phyloP scores from a whole-genome alignment of 2,888 invertebrate species.

The Patella caerulea region DNA sequence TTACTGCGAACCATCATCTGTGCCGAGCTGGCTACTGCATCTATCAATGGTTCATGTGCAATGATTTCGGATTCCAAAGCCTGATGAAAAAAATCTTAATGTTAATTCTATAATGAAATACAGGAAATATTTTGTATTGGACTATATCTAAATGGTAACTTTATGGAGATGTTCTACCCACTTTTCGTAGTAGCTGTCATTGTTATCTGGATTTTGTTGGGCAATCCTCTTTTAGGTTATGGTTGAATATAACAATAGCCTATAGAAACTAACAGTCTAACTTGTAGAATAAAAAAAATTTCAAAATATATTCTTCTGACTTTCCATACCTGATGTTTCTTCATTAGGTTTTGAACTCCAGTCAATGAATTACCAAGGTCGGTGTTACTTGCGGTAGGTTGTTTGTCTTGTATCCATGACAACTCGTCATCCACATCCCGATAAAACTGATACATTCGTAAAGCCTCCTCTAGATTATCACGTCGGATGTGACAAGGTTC shows the following conservation, averaged over 20 bases:
- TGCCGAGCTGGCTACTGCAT: slow-evolving; percentile 82
- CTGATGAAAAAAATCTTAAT: slow-evolving; percentile 46
- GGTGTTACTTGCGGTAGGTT: slow-evolving; percentile 79
- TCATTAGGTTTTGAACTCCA: slow-evolving; percentile 89
- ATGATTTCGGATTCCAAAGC: slow-evolving; percentile 90
- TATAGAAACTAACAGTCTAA: too few species aligned
- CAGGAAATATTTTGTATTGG: too few species aligned
- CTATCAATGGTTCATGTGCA: slow-evolving; percentile 88
- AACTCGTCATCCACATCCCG: slow-evolving; percentile 94
- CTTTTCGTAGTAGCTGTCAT: too few species aligned
- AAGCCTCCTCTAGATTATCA: slow-evolving; percentile 93
- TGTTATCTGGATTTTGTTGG: too few species aligned
- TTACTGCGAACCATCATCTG: slow-evolving; percentile 85
- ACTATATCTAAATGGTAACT: too few species aligned
- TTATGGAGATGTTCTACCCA: too few species aligned
- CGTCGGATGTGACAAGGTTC: slow-evolving; percentile 92
- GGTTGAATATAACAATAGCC: not conserved
- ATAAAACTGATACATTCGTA: slow-evolving; percentile 88
- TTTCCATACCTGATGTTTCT: slow-evolving; percentile 84
- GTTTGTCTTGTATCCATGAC: slow-evolving; percentile 88
- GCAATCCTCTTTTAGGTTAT: too few species aligned
- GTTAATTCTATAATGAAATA: too few species aligned
- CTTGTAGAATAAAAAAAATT: too few species aligned
- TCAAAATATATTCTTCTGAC: too few species aligned
- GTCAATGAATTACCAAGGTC: slow-evolving; percentile 79